Base-by-base conservation (phyloP, 2,113 vertebrate species). In the Eurypyga helias region DNA sequence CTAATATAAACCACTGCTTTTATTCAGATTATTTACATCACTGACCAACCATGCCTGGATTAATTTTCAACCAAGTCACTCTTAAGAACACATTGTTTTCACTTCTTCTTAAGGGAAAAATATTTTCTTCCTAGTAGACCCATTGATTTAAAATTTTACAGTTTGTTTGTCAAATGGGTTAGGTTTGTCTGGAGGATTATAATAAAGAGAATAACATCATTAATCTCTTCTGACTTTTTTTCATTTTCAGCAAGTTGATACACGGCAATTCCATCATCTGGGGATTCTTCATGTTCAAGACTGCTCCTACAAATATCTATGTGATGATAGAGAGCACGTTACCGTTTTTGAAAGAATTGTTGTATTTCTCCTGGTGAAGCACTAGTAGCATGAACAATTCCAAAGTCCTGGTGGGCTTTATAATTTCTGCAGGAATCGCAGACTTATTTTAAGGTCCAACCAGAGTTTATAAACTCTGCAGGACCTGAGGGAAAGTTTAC, bases 391-490 rank as follows among this genome's bases (percentile, higher is more conserved):
- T 23, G 25, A 92, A 51, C 10, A 71, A 69, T 51, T 58, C 48
- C 28, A 41, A 84, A 67, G 49, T 66, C 51, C 46, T 77, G 43
- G 49, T 62, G 70, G 33, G 38, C 11, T 91, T 83, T 69, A 29
- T 48, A 64, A 60, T 29, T 77, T n/a, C 24, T 60, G 25, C 43
- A 73, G 58, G 46, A 89, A 65, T 34, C 11, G 14, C 26, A 81
- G 26, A 51, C 10, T 81, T 90, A 89, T 7, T 83, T 84, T 67
- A 65, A 82, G 49, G 48, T 89, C 89, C 65, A 84, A 45, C 8
- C 65, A 69, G 62, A 90, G 73, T 90, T 90, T 88, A 81, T 87
- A 88, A 90, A 86, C 38, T 80, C 87, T 69, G 15, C 58, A 86
- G 48, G 79, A 82, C 31, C 46, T 77, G n/a, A 58, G 28, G 49